Base-by-base conservation (phyloP, 2,113 vertebrate species). In the Rutilus rutilus region DNA sequence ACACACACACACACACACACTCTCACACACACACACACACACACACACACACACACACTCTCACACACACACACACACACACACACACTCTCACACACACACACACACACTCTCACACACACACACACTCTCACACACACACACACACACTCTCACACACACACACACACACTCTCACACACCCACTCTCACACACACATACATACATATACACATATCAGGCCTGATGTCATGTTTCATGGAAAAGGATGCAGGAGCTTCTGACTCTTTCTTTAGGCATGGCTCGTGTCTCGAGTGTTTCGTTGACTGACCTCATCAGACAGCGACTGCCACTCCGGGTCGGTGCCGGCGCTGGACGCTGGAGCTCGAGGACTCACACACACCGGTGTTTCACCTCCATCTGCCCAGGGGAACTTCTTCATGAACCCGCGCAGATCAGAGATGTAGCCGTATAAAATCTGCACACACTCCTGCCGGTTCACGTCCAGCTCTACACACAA, bases 371-470 rank as follows among this genome's bases (percentile, higher is more conserved):
- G 59, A 6, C 81, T 33, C 8, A 9, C 11, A 0, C 23, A 39
- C 25, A 25, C 25, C 11, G 65, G 39, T 3, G 75, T 8, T 0
- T 83, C 8, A 10, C 86, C 76, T 30, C 69, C 54, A 0, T 86
- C 42, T 1, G 92, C 75, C 83, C 89, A 95, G 54, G 97, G 96
- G 4, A 95, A 97, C 47, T 89, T 97, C 86, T 96, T 97, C 96
- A 99, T 95, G 90, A 96, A 97, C 6, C 89, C 93, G 60, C 98
- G 93, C 80, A 99, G 95, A 23, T 96, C 91, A 8, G 93, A 95
- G 78, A 99, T 92, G 84, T 98, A 99, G 11, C 88, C 91, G 6
- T 95, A 95, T 62, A 99, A 92, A 90, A 98, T 91, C 15, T 92
- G 90, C 78, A 97, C 94, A 84, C 94, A 95, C 90, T 92, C 92